A percentile compares a stretch with the other conserved stretches of the same genome.
Evolutionary conservation across 1,140 invertebrate species (phyloP).

Genomic region (Homalodisca vitripennis): DNA sequence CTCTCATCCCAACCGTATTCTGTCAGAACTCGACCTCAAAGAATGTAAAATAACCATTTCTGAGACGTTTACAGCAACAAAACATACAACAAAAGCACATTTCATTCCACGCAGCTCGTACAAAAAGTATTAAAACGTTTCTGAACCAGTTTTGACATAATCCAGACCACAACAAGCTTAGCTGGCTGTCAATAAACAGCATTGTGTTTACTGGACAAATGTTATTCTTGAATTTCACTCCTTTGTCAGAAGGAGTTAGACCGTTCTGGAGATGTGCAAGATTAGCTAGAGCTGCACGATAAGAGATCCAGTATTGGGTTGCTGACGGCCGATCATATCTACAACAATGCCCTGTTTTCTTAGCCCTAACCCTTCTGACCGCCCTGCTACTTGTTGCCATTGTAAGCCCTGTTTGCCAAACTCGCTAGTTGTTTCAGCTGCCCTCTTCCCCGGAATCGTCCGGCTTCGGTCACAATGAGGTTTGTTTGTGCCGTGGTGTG

Average conservation of each 20-base stretch:
- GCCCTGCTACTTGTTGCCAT: neutral
- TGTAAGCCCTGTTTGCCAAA: slow-evolving; percentile 1
- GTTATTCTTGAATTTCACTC: slow-evolving; percentile 13
- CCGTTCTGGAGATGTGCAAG: neutral
- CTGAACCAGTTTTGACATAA: too few species aligned
- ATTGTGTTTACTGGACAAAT: neutral
- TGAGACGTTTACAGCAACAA: too few species aligned
- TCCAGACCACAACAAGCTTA: too few species aligned
- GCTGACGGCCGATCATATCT: neutral
- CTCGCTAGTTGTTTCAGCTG: slow-evolving; percentile 9
- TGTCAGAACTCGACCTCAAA: too few species aligned
- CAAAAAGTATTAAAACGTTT: too few species aligned
- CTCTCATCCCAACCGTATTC: too few species aligned
- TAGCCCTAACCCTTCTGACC: neutral
- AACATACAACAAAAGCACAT: too few species aligned
- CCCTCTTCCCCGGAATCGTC: neutral
- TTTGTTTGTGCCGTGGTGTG: too few species aligned
- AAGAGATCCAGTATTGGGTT: neutral
- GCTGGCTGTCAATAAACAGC: too few species aligned
- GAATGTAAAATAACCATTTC: too few species aligned
- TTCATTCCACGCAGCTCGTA: too few species aligned
- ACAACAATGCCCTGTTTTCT: slow-evolving; percentile 8
- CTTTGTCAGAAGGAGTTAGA: slow-evolving; percentile 14
- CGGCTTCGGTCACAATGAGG: neutral
- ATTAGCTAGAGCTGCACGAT: neutral